These are phyloP conservation scores for Illadopsis cleaveri DNA, from an alignment of 2,113 vertebrate species.

Conservation along the genomic window DNA sequence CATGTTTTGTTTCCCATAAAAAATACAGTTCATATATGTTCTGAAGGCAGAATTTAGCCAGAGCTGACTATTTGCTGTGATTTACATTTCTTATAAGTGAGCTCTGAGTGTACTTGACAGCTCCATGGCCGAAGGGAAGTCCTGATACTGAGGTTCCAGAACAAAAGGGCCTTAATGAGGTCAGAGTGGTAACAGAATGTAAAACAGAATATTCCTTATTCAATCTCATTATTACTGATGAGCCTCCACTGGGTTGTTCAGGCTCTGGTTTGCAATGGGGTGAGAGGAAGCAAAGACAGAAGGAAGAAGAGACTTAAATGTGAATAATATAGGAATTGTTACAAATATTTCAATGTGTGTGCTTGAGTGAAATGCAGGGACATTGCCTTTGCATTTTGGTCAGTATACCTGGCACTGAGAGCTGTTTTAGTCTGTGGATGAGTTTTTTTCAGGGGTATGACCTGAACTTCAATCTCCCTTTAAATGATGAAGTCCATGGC, in stretches of 20 bases:
- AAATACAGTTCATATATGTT: not conserved
- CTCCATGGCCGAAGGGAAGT: slow-evolving; percentile 18
- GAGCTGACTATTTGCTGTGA: not conserved
- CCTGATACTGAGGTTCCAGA: not conserved
- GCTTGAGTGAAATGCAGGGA: not conserved
- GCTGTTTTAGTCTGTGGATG: not conserved
- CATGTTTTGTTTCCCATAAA: not conserved
- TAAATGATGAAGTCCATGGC: not conserved
- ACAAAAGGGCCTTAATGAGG: slow-evolving; percentile 41
- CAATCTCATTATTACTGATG: not conserved
- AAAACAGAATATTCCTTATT: not conserved
- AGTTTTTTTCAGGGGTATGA: not conserved
- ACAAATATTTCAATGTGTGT: fast-evolving
- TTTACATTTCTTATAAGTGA: not conserved
- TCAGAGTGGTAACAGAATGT: not conserved
- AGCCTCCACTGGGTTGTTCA: not conserved
- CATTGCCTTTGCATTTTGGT: not conserved
- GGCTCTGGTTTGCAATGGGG: not conserved
- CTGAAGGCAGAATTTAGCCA: not conserved
- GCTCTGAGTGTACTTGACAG: slow-evolving; percentile 35
- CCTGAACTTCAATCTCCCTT: not conserved
- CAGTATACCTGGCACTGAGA: not conserved
- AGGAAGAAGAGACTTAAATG: not conserved
- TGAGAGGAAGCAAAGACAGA: not conserved
- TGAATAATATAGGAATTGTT: not conserved